Evolutionary conservation across 2,888 invertebrate species (phyloP).

Genomic region (Mellilla xanthometata): DNA sequence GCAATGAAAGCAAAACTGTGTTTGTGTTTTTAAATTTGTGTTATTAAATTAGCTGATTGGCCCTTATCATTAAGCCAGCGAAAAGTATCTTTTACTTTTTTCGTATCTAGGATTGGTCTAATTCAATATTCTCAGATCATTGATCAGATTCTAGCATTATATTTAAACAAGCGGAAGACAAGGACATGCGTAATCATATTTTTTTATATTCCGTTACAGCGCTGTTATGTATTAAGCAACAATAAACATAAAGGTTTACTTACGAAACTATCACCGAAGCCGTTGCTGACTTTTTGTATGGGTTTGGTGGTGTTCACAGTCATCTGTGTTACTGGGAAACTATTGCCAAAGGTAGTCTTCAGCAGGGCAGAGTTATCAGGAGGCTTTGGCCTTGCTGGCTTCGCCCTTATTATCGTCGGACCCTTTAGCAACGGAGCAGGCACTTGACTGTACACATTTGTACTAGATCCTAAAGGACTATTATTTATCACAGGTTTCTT

Average conservation of each 20-base stretch:
- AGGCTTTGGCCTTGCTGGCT: slow-evolving; percentile 82
- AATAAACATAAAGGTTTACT: slow-evolving; percentile 40
- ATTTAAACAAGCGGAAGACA: no score
- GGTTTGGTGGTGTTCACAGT: slow-evolving; percentile 70
- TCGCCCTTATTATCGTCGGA: slow-evolving; percentile 90
- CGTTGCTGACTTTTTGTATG: slow-evolving; percentile 64
- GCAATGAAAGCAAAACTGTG: not conserved
- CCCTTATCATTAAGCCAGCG: no score
- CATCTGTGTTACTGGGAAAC: slow-evolving; percentile 58
- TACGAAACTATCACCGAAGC: slow-evolving; percentile 65
- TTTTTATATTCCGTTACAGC: no score
- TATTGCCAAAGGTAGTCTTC: slow-evolving; percentile 62
- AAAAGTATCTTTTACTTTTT: no score
- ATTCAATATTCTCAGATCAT: no score
- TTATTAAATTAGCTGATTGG: no score
- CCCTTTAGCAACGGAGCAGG: slow-evolving; percentile 70
- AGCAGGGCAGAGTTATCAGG: slow-evolving; percentile 73
- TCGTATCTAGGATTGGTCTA: no score
- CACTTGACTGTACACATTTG: slow-evolving; percentile 57
- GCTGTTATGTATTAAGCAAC: no score
- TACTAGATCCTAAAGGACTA: slow-evolving; percentile 85
- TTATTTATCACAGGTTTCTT: slow-evolving; percentile 83
- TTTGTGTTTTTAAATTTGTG: not conserved
- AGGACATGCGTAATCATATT: no score
- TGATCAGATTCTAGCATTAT: no score